Evolutionary conservation across 2,797 vertebrate genomes (phyloP), one percentile per base, ranked within the genome.

Genomic region (Smutsia temminckii): DNA sequence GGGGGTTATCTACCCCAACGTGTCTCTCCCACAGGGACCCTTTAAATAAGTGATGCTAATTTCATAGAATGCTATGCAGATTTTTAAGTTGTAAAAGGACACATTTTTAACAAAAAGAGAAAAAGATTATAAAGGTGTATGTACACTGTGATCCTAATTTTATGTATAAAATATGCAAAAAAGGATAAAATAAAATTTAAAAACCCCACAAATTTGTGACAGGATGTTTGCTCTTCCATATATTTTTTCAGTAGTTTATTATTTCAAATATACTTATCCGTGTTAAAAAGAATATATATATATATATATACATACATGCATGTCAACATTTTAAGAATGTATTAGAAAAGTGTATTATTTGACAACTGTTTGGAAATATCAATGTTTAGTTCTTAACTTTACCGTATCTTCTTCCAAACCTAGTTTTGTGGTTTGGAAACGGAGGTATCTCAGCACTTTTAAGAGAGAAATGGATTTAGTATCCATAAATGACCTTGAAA

Each of bases 191-290:
- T 85, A 42, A 27, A 68, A 68, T 59, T 85, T 86, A 78, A 89
- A 21, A 83, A 77, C 61, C 57, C 34, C 21, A 8, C 75, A 92
- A 61, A 74, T 71, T 89, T 83, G 51, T 92, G 11, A 21, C 66
- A 83, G 75, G 86, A 71, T 75, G 88, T 64, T n/a, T 89, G 42
- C 25, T 81, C 8, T 57, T 91, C 68, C 46, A 46, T 94, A 3
- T 93, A 90, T 96, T 92, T 95, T 95, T 80, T 18, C 71, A 92
- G 46, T 93, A 53, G 49, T 93, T 94, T 87, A 40, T 81, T 90
- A 46, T 86, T 94, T 95, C 34, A 95, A 89, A 68, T 71, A 72
- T 71, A 59, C 77, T 96, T 92, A 8, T 85, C 72, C 89, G 34
- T 85, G 6, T 93, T 72, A 53, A 95, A 88, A 78, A 91, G 59